Evolutionary conservation across 2,797 vertebrate genomes (phyloP).

Genomic region (Danio kyathit): DNA sequence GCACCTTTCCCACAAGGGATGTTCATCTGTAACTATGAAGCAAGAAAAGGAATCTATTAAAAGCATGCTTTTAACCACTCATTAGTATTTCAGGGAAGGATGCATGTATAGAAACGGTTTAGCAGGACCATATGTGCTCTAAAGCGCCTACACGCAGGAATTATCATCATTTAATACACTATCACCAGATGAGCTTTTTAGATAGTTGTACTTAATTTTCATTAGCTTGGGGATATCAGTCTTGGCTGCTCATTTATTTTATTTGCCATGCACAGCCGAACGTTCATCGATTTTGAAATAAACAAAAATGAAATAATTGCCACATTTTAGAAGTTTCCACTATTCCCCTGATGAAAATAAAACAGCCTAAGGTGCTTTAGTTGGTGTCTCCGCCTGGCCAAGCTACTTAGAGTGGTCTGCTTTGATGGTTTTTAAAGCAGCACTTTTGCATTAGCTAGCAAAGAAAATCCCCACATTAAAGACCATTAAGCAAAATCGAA

Average conservation of each 20-base stretch:
- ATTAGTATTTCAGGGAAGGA: constrained; percentile 29
- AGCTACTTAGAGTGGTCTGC: background rate
- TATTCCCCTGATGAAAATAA: background rate
- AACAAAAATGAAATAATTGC: background rate
- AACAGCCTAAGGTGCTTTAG: background rate
- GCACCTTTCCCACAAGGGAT: constrained; percentile 34
- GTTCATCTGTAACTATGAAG: constrained; percentile 54
- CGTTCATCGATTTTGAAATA: constrained; percentile 17
- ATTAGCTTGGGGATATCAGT: constrained; percentile 38
- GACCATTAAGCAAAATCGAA: background rate
- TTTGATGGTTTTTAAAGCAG: background rate
- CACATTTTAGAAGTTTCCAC: background rate
- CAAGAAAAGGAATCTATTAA: constrained; percentile 31
- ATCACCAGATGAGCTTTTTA: constrained; percentile 45
- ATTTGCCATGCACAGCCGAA: background rate
- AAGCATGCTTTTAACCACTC: constrained; percentile 42
- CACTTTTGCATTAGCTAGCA: background rate
- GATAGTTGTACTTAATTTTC: constrained; percentile 24
- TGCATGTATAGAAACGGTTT: constrained; percentile 44
- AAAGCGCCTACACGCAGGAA: constrained; percentile 29
- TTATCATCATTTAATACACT: constrained; percentile 46
- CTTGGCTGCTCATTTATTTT: background rate
- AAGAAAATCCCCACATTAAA: too few species aligned
- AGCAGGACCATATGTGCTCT: constrained; percentile 30
- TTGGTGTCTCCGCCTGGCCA: background rate